Percentiles rank a stretch among this genome's conserved stretches.
Conservation (phyloP, 2,113 vertebrate species). For the Cavia porcellus region DNA sequence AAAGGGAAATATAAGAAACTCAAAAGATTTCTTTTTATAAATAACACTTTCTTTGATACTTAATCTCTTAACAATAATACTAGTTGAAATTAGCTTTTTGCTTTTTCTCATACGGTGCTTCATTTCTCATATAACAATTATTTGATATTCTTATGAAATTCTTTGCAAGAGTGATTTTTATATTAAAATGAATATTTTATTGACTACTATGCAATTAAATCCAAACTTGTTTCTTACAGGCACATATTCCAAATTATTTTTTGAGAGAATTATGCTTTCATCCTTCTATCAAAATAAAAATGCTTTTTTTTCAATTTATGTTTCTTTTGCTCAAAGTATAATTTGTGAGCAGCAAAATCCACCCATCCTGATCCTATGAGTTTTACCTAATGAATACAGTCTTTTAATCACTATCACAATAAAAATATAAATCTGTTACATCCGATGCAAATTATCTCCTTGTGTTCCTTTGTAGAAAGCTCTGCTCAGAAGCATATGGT, state of each 20-base stretch:
- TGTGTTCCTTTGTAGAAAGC: background rate
- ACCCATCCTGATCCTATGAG: background rate
- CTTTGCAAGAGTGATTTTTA: background rate
- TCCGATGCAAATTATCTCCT: background rate
- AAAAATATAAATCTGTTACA: background rate
- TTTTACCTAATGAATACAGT: conserved; percentile 4
- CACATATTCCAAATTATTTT: background rate
- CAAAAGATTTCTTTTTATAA: background rate
- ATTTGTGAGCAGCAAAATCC: background rate
- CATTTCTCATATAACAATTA: conserved; percentile 40
- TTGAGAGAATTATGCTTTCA: background rate
- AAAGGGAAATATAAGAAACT: background rate
- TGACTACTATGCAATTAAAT: background rate
- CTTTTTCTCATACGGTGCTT: background rate
- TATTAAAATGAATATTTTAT: conserved; percentile 45
- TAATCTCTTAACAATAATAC: background rate
- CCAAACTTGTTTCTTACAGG: conserved; percentile 18
- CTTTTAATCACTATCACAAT: background rate
- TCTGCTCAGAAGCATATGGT: background rate
- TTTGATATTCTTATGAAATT: conserved; percentile 52
- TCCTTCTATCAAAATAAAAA: background rate
- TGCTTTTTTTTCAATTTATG: background rate
- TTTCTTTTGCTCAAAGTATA: background rate
- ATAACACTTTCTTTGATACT: background rate
- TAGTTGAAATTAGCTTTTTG: conserved; percentile 13